Percentiles rank a stretch among this genome's conserved stretches.
phyloP scores from a whole-genome alignment of 2,888 invertebrate species.

The Lasioglossum pauxillum region DNA sequence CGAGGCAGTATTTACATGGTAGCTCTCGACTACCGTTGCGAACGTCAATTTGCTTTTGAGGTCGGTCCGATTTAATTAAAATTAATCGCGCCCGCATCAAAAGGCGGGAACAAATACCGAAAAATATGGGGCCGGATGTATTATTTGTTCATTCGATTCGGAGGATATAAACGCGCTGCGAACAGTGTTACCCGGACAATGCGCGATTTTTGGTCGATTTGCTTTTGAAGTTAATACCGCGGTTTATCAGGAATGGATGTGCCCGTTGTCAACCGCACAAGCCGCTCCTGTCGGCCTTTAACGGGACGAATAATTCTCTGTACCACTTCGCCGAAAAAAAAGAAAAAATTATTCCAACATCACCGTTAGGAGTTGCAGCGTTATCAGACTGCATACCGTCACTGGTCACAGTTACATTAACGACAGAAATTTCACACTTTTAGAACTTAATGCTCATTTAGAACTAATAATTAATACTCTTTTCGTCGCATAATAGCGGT shows the following conservation, averaged over 20 bases:
- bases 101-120: conserved; percentile 10
- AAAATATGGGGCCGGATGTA: not conserved
- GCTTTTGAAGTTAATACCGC: not conserved
- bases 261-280: not conserved
- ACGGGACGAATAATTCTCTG: not conserved
- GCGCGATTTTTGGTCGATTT: not conserved
- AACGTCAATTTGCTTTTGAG: conserved; percentile 53
- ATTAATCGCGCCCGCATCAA: conserved; percentile 10
- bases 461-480: not conserved
- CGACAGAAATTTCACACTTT: not conserved
- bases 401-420: not conserved
- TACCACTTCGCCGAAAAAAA: not conserved
- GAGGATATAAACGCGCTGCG: not conserved
- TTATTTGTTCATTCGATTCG: not conserved
- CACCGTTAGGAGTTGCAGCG: not conserved
- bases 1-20: conserved; percentile 48
- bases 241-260: not conserved
- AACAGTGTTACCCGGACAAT: not conserved
- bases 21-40: conserved; percentile 33
- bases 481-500: not conserved
- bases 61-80: conserved; percentile 39
- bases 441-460: not conserved
- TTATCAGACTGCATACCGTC: not conserved
- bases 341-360: not conserved
- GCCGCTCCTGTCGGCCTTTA: not conserved